These are phyloP conservation scores for Polypterus bichir DNA, from an alignment of 2,113 vertebrate species.

Conservation along the genomic window DNA sequence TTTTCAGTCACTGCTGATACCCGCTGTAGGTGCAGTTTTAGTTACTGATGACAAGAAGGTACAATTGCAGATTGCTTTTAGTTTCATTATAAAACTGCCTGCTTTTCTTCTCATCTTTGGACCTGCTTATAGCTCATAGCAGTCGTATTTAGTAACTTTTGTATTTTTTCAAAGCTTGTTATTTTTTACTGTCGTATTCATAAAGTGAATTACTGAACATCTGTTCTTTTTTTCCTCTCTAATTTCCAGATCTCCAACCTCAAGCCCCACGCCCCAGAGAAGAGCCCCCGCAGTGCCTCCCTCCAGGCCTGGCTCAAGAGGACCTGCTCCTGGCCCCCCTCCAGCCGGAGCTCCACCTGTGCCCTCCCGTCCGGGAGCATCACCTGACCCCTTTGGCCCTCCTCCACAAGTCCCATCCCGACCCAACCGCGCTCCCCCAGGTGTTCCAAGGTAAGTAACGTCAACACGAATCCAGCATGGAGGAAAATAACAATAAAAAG, in stretches of 20 bases:
- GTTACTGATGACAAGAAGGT: too few relatives aligned
- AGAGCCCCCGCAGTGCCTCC: slow-evolving; percentile 86
- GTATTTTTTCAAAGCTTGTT: too few relatives aligned
- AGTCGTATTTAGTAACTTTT: too few relatives aligned
- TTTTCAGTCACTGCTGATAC: too few relatives aligned
- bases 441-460: slow-evolving; percentile 85
- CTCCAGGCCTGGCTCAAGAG: slow-evolving; percentile 73
- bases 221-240: slow-evolving; percentile 3
- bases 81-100: too few relatives aligned
- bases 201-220: too few relatives aligned
- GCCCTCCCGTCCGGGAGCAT: slow-evolving; percentile 89
- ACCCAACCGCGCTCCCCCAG: slow-evolving; percentile 90
- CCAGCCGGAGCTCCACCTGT: slow-evolving; percentile 83
- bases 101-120: too few relatives aligned
- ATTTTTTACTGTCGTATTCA: too few relatives aligned
- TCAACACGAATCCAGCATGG: not conserved
- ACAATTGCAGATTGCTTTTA: too few relatives aligned
- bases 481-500: not conserved
- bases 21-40: too few relatives aligned
- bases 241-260: slow-evolving; percentile 74
- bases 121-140: too few relatives aligned
- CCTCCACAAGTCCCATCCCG: slow-evolving; percentile 91
- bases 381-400: slow-evolving; percentile 84
- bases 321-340: slow-evolving; percentile 83
- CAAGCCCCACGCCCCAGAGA: slow-evolving; percentile 89